Evolutionary conservation across 2,888 invertebrate genomes (phyloP).

Genomic region (Ectemnius lituratus): DNA sequence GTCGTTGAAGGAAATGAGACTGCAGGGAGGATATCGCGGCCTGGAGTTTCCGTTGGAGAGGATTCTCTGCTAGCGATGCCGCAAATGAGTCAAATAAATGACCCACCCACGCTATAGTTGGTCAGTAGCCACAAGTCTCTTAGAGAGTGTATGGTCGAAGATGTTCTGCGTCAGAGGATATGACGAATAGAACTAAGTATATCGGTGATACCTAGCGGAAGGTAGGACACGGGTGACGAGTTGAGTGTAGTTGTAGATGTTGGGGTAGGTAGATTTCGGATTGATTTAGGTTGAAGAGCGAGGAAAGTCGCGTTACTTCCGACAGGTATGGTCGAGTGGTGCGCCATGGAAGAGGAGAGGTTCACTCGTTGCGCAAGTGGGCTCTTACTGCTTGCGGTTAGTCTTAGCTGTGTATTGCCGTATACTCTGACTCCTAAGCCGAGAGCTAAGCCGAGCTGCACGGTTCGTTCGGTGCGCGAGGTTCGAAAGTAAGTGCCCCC

Average conservation of each 20-base stretch:
- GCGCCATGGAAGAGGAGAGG: constrained; percentile 4
- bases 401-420: constrained; percentile 33
- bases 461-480: constrained; percentile 59
- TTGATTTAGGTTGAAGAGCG: too few species aligned
- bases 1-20: constrained; percentile 42
- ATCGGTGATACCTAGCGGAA: constrained; percentile 1
- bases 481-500: constrained; percentile 73
- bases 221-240: too few species aligned
- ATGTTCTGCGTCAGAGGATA: constrained; percentile 50
- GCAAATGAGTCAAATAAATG: constrained; percentile 53
- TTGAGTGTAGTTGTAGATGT: too few species aligned
- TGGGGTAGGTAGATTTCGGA: too few species aligned
- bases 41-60: constrained; percentile 30
- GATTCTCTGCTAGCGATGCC: constrained; percentile 37
- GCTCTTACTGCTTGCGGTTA: constrained; percentile 54
- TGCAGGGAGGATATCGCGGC: constrained; percentile 25
- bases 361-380: constrained; percentile 53
- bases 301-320: constrained; percentile 38
- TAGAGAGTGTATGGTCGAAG: constrained; percentile 30
- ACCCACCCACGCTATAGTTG: constrained; percentile 36
- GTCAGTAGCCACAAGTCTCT: constrained; percentile 35
- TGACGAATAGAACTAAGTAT: constrained; percentile 56
- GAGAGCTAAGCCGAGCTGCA: constrained; percentile 46
- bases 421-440: constrained; percentile 53
- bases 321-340: constrained; percentile 34